A percentile compares a stretch with the other conserved stretches of the same genome.
Evolutionary conservation across 2,888 invertebrate species (phyloP).

Genomic region (Heteropelma amictum): DNA sequence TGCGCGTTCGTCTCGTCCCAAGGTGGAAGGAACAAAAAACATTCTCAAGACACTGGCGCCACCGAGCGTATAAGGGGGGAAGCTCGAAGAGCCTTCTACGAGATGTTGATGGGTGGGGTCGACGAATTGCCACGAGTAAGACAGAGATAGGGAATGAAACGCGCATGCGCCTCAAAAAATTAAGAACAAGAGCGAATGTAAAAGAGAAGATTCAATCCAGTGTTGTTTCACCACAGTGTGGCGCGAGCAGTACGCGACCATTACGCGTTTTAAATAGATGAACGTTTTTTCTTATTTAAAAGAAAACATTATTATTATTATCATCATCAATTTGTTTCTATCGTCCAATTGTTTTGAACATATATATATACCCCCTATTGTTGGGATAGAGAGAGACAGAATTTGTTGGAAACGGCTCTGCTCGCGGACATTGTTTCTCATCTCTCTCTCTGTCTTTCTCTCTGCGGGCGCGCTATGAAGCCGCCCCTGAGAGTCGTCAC

Average conservation of each 20-base stretch:
- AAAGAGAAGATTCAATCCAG: conserved; percentile 24
- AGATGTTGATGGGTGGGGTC: conserved; percentile 43
- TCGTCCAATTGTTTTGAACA: not conserved
- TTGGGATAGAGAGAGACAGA: conserved; percentile 1
- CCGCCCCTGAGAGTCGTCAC: conserved; percentile 65
- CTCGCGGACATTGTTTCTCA: conserved; percentile 7
- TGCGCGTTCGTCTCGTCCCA: not conserved
- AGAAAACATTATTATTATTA: not conserved
- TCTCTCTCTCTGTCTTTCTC: conserved; percentile 25
- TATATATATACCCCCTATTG: not conserved
- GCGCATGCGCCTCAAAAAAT: conserved; percentile 36
- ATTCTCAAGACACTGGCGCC: conserved; percentile 17
- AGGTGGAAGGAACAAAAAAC: not conserved
- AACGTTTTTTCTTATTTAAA: conserved; percentile 11
- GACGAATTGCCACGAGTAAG: conserved; percentile 36
- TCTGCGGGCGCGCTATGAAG: conserved; percentile 66
- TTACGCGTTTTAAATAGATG: conserved; percentile 13
- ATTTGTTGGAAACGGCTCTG: conserved; percentile 10
- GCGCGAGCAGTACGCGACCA: conserved; percentile 44
- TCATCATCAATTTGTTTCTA: conserved; percentile 10
- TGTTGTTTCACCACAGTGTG: conserved; percentile 52
- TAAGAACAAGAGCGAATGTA: conserved; percentile 8
- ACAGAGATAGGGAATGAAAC: conserved; percentile 23
- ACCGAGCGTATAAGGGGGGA: not conserved
- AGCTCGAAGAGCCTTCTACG: conserved; percentile 25